Evolutionary conservation across 2,113 vertebrate genomes (phyloP).

Genomic region (Eidolon helvum): DNA sequence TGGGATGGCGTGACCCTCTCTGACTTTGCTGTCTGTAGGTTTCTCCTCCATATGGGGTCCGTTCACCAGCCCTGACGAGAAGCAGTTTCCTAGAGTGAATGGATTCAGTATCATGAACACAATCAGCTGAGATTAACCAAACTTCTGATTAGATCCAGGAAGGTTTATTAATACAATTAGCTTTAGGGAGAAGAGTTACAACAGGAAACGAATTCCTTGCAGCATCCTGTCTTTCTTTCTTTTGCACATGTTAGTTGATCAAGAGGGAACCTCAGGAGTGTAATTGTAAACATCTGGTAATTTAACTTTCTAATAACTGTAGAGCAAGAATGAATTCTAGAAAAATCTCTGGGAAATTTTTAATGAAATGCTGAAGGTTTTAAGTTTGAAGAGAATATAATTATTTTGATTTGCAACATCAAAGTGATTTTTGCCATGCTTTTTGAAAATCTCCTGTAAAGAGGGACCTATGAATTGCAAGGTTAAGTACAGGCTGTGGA

Average conservation of each 20-base stretch:
- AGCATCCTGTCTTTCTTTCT: neutral
- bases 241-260: neutral
- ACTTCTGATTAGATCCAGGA: slow-evolving; percentile 71
- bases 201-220: slow-evolving; percentile 69
- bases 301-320: neutral
- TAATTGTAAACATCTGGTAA: neutral
- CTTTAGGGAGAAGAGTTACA: slow-evolving; percentile 48
- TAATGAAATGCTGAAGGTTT: neutral
- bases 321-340: neutral
- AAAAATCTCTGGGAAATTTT: neutral
- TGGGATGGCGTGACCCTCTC: neutral
- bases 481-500: neutral
- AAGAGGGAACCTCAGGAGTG: neutral
- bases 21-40: neutral
- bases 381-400: neutral
- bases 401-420: neutral
- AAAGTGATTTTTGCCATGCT: neutral
- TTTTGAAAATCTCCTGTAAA: neutral
- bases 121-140: slow-evolving; percentile 66
- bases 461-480: neutral
- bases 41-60: neutral
- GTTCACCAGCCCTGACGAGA: slow-evolving; percentile 59
- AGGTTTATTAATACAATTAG: slow-evolving; percentile 70
- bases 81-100: slow-evolving; percentile 64
- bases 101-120: slow-evolving; percentile 59